These are phyloP conservation scores for Machimus atricapillus DNA, from an alignment of 2,888 invertebrate species.

Conservation along the genomic window DNA sequence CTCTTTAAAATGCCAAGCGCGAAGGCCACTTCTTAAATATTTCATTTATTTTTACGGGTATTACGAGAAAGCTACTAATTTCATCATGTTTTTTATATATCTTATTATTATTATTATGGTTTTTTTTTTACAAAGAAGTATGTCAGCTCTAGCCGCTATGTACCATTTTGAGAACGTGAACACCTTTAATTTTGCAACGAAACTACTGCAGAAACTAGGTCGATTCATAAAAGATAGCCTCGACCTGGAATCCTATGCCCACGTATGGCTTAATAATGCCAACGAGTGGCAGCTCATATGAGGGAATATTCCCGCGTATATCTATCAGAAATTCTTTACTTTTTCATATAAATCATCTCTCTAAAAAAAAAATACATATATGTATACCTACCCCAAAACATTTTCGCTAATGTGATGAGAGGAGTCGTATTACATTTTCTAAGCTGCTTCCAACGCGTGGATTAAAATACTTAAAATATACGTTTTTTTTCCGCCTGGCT, in stretches of 20 bases:
- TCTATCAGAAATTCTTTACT: background rate
- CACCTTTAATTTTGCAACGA: conserved; percentile 6
- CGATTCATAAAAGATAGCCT: background rate
- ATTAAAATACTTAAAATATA: background rate
- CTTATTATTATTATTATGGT: no score
- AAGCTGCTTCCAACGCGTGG: background rate
- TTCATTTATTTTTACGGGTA: background rate
- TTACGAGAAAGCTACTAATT: background rate
- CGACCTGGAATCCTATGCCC: background rate
- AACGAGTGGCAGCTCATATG: background rate
- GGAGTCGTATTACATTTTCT: background rate
- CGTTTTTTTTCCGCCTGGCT: background rate
- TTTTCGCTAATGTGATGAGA: background rate
- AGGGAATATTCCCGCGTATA: background rate
- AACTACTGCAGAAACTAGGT: background rate
- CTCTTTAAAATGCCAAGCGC: background rate
- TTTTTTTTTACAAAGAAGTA: background rate
- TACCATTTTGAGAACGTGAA: background rate
- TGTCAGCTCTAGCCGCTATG: background rate
- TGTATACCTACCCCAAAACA: no score
- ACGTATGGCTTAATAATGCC: background rate
- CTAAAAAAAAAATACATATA: no score
- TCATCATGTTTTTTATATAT: background rate
- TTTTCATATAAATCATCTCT: background rate
- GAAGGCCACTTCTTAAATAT: background rate